Evolutionary conservation across 2,113 vertebrate species (phyloP).

Genomic region (Pogonocichla stellata): DNA sequence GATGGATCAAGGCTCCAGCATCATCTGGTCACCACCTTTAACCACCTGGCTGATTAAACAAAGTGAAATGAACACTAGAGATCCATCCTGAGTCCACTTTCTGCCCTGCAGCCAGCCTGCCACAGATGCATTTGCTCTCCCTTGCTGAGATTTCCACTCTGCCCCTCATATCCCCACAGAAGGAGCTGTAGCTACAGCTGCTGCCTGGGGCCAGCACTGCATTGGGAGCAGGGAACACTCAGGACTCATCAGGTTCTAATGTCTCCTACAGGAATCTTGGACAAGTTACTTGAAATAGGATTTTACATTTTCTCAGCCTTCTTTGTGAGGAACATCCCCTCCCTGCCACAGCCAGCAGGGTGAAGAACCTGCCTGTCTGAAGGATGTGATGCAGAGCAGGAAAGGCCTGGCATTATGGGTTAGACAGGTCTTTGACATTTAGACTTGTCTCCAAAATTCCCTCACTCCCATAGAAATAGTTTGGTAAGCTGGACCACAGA

Average conservation of each 20-base stretch:
- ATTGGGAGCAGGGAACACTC: not conserved
- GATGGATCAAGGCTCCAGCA: not conserved
- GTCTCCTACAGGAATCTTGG: not conserved
- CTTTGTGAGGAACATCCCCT: not conserved
- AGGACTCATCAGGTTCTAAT: not conserved
- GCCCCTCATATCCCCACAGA: not conserved
- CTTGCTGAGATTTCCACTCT: not conserved
- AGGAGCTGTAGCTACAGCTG: not conserved
- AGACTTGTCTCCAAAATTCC: not conserved
- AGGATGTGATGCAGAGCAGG: not conserved
- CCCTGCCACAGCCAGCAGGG: not conserved
- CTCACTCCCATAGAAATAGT: not conserved
- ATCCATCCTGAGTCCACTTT: not conserved
- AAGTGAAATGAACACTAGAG: not conserved
- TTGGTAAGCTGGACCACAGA: not conserved
- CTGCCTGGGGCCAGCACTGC: not conserved
- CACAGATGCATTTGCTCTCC: not conserved
- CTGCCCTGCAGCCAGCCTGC: not conserved
- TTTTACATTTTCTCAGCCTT: not conserved
- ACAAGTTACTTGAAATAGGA: not conserved
- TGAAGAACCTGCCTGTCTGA: not conserved
- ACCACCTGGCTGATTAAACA: not conserved
- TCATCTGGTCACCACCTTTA: not conserved
- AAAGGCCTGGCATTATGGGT: not conserved
- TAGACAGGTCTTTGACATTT: not conserved